Conservation (phyloP, 2,113 vertebrate genomes). For the Gambusia affinis region DNA sequence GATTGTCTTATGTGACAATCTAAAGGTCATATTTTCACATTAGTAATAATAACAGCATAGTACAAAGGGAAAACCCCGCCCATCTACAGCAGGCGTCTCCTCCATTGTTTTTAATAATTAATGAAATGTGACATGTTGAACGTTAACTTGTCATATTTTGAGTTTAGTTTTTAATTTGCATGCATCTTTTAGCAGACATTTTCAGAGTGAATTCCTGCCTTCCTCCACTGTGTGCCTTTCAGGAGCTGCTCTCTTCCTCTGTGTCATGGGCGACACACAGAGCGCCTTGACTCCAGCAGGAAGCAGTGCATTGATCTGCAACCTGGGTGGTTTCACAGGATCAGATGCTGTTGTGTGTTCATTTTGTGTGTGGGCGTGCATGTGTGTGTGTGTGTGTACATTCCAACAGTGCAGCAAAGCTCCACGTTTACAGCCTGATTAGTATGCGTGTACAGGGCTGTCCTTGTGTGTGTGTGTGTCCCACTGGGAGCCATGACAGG, state of each 20-base stretch:
- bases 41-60: too few species aligned
- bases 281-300: conserved; percentile 34
- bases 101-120: not conserved
- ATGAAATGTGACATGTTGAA: not conserved
- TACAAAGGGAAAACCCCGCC: not conserved
- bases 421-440: conserved; percentile 13
- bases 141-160: not conserved
- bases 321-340: conserved; percentile 46
- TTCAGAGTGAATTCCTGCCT: not conserved
- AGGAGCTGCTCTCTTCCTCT: not conserved
- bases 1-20: not conserved
- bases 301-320: conserved; percentile 59
- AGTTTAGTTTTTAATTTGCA: not conserved
- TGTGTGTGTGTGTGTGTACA: conserved; percentile 5
- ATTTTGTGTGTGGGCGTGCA: conserved; percentile 7
- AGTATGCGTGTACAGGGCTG: conserved; percentile 4
- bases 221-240: not conserved
- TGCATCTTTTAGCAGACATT: not conserved
- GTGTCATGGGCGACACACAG: not conserved
- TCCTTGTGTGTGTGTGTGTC: conserved; percentile 15
- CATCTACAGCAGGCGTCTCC: not conserved
- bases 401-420: conserved; percentile 11
- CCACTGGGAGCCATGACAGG: conserved; percentile 18
- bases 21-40: not conserved
- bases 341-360: conserved; percentile 31